Percentiles rank a stretch among this genome's conserved stretches.
Evolutionary conservation across 2,888 invertebrate genomes (phyloP).

Genomic region (Oxytorus armatus): DNA sequence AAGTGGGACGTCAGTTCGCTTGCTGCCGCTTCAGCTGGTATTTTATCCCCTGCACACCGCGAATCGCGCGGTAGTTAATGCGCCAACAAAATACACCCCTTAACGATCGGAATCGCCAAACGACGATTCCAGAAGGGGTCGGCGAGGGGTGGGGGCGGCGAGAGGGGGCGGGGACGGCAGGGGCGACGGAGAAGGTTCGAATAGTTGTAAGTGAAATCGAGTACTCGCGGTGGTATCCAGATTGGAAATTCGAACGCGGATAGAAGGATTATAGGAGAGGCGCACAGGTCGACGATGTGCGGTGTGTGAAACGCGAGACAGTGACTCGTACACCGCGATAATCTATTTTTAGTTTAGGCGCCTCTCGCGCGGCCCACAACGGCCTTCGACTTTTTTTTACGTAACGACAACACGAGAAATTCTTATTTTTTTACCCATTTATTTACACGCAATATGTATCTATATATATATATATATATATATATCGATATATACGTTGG

Average conservation of each 20-base stretch:
- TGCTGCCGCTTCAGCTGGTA: no score
- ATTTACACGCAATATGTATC: conserved; percentile 9
- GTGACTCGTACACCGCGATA: conserved; percentile 68
- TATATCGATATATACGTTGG: no score
- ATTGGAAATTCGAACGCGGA: conserved; percentile 59
- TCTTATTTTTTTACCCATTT: conserved; percentile 38
- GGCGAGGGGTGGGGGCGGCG: conserved; percentile 29
- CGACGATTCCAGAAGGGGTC: no score
- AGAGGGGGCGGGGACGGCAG: conserved; percentile 11
- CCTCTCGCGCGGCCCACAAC: conserved; percentile 48
- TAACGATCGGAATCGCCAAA: no score
- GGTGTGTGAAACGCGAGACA: conserved; percentile 76
- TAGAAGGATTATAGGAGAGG: conserved; percentile 16
- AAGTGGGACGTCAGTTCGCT: no score
- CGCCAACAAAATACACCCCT: no score
- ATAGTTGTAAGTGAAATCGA: conserved; percentile 51
- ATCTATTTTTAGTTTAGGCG: conserved; percentile 78
- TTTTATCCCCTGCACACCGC: no score
- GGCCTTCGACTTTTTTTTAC: conserved; percentile 49
- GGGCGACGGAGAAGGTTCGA: no score
- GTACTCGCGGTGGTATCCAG: conserved; percentile 39
- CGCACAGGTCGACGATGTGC: conserved; percentile 52
- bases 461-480: no score
- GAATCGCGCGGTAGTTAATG: no score
- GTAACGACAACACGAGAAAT: conserved; percentile 30